These are phyloP conservation scores for Hoplodrina ambigua DNA, from an alignment of 2,888 invertebrate genomes.

Conservation along the genomic window DNA sequence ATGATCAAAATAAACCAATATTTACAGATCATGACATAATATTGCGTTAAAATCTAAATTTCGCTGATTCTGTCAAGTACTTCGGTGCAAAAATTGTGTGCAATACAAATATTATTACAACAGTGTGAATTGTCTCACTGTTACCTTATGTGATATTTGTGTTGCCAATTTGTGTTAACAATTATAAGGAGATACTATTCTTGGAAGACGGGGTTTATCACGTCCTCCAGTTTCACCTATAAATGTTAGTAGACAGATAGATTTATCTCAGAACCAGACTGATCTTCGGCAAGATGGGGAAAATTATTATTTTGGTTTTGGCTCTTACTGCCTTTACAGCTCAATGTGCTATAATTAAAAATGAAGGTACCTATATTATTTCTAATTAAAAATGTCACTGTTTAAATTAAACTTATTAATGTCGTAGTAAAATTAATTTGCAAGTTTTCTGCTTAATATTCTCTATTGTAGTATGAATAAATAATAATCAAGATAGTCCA, in stretches of 20 bases:
- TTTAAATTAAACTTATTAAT: too few relatives aligned
- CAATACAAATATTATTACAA: constrained; percentile 57
- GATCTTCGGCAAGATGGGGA: constrained; percentile 65
- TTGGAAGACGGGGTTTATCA: constrained; percentile 71
- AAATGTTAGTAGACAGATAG: constrained; percentile 65
- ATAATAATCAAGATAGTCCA: background rate
- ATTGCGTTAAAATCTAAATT: constrained; percentile 53
- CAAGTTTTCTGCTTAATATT: background rate
- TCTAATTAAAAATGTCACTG: too few relatives aligned
- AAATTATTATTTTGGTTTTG: constrained; percentile 58
- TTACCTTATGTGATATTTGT: constrained; percentile 71
- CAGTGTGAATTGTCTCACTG: constrained; percentile 72
- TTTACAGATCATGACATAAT: constrained; percentile 59
- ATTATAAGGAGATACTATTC: constrained; percentile 72
- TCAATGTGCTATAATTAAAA: constrained; percentile 68
- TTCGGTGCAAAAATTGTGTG: constrained; percentile 61
- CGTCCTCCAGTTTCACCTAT: constrained; percentile 70
- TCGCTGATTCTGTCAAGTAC: constrained; percentile 54
- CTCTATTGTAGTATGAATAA: background rate
- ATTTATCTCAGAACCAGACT: constrained; percentile 66
- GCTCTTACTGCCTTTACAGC: constrained; percentile 64
- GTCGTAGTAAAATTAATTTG: too few relatives aligned
- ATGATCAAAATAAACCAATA: constrained; percentile 16
- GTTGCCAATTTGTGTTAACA: constrained; percentile 69
- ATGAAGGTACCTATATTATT: constrained; percentile 47